Evolutionary conservation across 2,113 vertebrate species (phyloP).

Genomic region (Petaurus breviceps): DNA sequence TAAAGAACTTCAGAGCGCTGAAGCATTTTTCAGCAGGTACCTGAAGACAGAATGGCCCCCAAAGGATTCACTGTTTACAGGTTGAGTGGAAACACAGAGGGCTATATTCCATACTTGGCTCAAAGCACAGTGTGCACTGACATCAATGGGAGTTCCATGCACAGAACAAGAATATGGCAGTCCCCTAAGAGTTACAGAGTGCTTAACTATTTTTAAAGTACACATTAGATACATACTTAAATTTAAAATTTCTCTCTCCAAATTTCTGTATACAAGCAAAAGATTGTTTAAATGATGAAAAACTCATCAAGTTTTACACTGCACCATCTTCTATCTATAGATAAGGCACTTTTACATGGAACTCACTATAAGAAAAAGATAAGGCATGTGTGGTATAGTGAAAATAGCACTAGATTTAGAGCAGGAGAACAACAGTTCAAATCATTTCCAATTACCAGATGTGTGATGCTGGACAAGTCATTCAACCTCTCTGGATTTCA

Average conservation of each 20-base stretch:
- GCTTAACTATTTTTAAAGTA: background rate
- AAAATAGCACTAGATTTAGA: background rate
- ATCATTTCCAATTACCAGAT: background rate
- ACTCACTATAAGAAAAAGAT: background rate
- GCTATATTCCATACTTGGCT: background rate
- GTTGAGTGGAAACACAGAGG: background rate
- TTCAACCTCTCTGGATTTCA: background rate
- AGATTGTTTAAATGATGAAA: background rate
- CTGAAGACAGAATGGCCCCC: background rate
- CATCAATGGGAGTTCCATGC: background rate
- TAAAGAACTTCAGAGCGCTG: background rate
- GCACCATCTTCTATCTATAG: accelerated
- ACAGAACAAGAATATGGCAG: background rate
- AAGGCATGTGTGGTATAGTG: background rate
- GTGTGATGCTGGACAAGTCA: background rate
- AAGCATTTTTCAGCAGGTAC: background rate
- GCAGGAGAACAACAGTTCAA: background rate
- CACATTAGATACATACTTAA: background rate
- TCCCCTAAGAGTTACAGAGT: background rate
- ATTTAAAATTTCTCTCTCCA: conserved; percentile 38
- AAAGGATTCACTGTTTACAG: background rate
- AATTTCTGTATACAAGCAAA: background rate
- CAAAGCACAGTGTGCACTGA: background rate
- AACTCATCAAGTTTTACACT: background rate
- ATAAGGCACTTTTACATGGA: background rate